Percentiles rank a stretch among this genome's conserved stretches.
Conservation (phyloP, 2,888 invertebrate genomes). For the Drosophila mimica region DNA sequence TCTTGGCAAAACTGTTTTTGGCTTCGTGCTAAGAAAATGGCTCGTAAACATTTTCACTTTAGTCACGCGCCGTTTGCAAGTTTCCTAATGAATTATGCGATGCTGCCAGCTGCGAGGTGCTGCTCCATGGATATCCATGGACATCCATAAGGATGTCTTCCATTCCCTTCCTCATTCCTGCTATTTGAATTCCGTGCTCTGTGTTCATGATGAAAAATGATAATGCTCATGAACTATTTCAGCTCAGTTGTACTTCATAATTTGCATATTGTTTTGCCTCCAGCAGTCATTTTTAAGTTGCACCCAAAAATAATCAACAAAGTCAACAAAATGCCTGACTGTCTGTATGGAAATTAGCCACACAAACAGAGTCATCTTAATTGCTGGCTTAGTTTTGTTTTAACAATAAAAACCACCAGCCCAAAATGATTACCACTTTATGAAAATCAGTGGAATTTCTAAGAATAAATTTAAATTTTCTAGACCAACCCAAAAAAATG, state of each 20-base stretch:
- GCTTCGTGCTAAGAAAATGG: slow-evolving; percentile 61
- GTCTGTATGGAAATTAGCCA: slow-evolving; percentile 3
- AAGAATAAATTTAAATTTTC: neutral
- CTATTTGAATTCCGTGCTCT: slow-evolving; percentile 53
- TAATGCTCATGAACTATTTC: slow-evolving; percentile 47
- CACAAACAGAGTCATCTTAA: slow-evolving; percentile 22
- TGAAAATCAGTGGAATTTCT: neutral
- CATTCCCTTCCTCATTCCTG: neutral
- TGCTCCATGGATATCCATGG: slow-evolving; percentile 37
- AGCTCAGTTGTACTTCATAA: slow-evolving; percentile 28
- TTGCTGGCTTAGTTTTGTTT: slow-evolving; percentile 21
- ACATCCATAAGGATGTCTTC: neutral
- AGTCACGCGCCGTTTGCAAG: slow-evolving; percentile 75
- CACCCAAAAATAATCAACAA: slow-evolving; percentile 16
- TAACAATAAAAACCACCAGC: neutral
- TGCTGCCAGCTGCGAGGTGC: slow-evolving; percentile 48
- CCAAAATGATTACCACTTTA: neutral
- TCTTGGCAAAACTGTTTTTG: slow-evolving; percentile 64
- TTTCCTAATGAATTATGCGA: slow-evolving; percentile 76
- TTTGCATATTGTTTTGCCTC: slow-evolving; percentile 9
- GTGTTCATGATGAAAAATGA: slow-evolving; percentile 66
- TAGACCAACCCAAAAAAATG: no score
- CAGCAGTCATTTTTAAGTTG: slow-evolving; percentile 19
- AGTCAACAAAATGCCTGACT: slow-evolving; percentile 21
- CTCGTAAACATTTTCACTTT: slow-evolving; percentile 74